phyloP scores from a whole-genome alignment of 2,797 vertebrate genomes.

The Danio tinwini region DNA sequence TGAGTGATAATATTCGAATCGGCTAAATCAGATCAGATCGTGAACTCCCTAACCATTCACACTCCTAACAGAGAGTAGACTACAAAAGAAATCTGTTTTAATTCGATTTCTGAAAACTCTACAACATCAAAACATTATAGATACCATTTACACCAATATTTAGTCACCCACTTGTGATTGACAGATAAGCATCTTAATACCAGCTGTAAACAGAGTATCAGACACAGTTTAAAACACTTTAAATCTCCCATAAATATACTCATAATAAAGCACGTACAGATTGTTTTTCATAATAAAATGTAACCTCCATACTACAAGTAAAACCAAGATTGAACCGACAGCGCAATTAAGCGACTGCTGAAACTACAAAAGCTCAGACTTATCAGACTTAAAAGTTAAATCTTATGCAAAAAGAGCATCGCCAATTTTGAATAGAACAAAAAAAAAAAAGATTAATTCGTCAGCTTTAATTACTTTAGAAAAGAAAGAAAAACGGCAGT shows the following conservation, averaged over 20 bases:
- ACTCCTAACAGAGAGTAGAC: too few species aligned
- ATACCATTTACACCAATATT: too few species aligned
- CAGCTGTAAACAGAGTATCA: slow-evolving; percentile 30
- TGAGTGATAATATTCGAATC: too few species aligned
- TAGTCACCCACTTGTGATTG: too few species aligned
- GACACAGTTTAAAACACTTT: slow-evolving; percentile 68
- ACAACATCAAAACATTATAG: too few species aligned
- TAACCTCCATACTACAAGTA: slow-evolving; percentile 68
- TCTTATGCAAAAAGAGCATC: slow-evolving; percentile 60
- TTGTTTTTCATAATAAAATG: slow-evolving; percentile 61
- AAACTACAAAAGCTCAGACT: slow-evolving; percentile 60
- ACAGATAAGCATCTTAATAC: too few species aligned
- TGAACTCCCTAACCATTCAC: too few species aligned
- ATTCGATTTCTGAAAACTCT: too few species aligned
- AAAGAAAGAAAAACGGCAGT: slow-evolving; percentile 53
- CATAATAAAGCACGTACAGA: slow-evolving; percentile 57
- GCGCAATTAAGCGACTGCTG: slow-evolving; percentile 71
- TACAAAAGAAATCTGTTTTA: too few species aligned
- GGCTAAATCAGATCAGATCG: too few species aligned
- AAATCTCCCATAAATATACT: slow-evolving; percentile 64
- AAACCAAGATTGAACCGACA: slow-evolving; percentile 71
- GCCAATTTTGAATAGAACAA: slow-evolving; percentile 65
- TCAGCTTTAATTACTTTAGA: slow-evolving; percentile 68
- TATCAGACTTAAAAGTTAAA: slow-evolving; percentile 52
- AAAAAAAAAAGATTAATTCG: slow-evolving; percentile 63